phyloP scores from a whole-genome alignment of 2,797 vertebrate species.

The Salmo trutta region DNA sequence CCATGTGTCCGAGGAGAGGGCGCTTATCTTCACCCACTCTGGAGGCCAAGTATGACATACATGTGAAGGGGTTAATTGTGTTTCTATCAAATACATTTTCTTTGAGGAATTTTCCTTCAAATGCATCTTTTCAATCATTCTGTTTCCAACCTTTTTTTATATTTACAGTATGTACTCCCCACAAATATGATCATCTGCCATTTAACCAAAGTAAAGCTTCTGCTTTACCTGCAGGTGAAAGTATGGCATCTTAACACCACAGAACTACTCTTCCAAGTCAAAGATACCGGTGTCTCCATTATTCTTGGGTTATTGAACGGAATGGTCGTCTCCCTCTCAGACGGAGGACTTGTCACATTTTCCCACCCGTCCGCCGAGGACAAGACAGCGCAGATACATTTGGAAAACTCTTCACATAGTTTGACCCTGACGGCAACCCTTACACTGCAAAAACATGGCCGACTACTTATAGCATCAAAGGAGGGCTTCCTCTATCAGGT shows the following conservation, averaged over 20 bases:
- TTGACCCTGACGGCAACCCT: slow-evolving; percentile 48
- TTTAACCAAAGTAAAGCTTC: background rate
- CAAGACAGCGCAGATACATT: slow-evolving; percentile 44
- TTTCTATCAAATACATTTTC: background rate
- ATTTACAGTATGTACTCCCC: background rate
- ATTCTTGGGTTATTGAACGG: slow-evolving; percentile 64
- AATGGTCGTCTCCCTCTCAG: slow-evolving; percentile 62
- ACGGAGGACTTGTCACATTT: slow-evolving; percentile 56
- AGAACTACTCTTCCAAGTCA: slow-evolving; percentile 55
- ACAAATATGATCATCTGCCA: background rate
- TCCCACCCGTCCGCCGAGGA: slow-evolving; percentile 46
- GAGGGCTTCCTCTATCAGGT: slow-evolving; percentile 70
- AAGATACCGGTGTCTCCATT: slow-evolving; percentile 33
- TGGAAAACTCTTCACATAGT: slow-evolving; percentile 14
- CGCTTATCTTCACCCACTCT: slow-evolving; percentile 65
- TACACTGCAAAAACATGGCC: slow-evolving; percentile 58
- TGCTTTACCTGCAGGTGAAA: slow-evolving; percentile 67
- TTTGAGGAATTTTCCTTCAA: background rate
- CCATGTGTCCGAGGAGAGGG: slow-evolving; percentile 63
- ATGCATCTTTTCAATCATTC: background rate
- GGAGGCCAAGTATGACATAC: slow-evolving; percentile 67
- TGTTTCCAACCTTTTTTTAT: background rate
- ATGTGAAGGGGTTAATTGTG: background rate
- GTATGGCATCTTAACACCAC: slow-evolving; percentile 72
- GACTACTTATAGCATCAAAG: slow-evolving; percentile 69